These are phyloP conservation scores for Halichoeres trimaculatus DNA, from an alignment of 2,113 vertebrate genomes.

Conservation along the genomic window DNA sequence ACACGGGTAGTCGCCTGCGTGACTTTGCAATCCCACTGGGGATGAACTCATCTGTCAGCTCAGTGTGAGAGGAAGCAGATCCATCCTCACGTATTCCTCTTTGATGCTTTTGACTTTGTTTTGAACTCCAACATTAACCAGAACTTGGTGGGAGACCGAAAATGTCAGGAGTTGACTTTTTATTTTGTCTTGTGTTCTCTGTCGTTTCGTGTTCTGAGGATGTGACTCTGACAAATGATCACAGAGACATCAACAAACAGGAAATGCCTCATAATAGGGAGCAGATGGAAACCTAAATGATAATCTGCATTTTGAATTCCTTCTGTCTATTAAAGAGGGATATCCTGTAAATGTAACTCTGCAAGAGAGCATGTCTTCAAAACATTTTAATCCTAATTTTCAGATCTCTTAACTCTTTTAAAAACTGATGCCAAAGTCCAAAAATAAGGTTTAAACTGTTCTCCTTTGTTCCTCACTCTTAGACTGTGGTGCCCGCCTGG, in stretches of 20 bases:
- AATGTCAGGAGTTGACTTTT: slow-evolving; percentile 18
- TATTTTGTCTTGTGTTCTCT: slow-evolving; percentile 8
- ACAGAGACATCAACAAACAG: neutral
- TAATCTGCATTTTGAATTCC: slow-evolving; percentile 23
- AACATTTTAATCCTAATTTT: no score
- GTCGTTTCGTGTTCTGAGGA: neutral
- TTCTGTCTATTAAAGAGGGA: neutral
- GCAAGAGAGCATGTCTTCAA: neutral
- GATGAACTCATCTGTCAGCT: slow-evolving; percentile 45
- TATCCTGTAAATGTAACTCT: neutral
- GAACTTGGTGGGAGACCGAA: slow-evolving; percentile 36
- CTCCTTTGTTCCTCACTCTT: neutral
- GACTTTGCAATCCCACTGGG: slow-evolving; percentile 23
- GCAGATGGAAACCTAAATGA: slow-evolving; percentile 9
- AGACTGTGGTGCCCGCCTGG: neutral
- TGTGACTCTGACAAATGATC: slow-evolving; percentile 11
- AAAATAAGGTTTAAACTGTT: neutral
- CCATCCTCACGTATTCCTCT: slow-evolving; percentile 55
- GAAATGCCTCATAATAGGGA: slow-evolving; percentile 25
- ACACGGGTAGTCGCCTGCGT: neutral
- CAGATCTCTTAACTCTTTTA: no score
- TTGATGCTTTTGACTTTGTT: slow-evolving; percentile 50
- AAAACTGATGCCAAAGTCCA: no score
- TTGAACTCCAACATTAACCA: slow-evolving; percentile 55
- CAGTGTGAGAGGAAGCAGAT: slow-evolving; percentile 70